Conservation (phyloP, 1,140 invertebrate species). For the Chrysoperla carnea region DNA sequence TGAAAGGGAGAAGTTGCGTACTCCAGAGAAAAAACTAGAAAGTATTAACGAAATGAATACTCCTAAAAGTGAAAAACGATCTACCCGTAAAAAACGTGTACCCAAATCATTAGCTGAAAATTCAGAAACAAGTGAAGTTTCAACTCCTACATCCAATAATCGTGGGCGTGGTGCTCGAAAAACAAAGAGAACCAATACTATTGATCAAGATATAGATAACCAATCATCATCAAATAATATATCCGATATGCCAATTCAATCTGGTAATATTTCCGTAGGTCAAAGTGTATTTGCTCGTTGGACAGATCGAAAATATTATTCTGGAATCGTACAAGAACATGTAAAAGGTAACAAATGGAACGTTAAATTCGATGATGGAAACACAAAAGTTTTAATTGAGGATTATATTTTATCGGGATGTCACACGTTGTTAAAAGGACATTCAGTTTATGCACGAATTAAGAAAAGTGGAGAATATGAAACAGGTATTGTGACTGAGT, state of each 20-base stretch:
- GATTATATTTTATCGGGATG: conserved; percentile 35
- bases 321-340: conserved; percentile 29
- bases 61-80: background rate
- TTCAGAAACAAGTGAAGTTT: background rate
- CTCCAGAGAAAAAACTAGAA: background rate
- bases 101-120: background rate
- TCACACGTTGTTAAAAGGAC: conserved; percentile 25
- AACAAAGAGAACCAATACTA: background rate
- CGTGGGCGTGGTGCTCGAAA: background rate
- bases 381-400: conserved; percentile 31
- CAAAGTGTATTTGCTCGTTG: conserved; percentile 39
- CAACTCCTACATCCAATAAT: background rate
- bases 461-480: conserved; percentile 28
- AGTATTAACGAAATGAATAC: background rate
- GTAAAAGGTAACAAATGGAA: conserved; percentile 34
- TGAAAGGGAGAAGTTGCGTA: background rate
- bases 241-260: background rate
- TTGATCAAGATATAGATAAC: background rate
- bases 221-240: background rate
- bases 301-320: conserved; percentile 42
- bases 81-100: background rate
- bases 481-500: conserved; percentile 23
- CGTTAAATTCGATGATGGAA: conserved; percentile 38
- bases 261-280: conserved; percentile 14
- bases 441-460: conserved; percentile 27